A percentile compares a stretch with the other conserved stretches of the same genome.
Conservation (phyloP, 2,113 vertebrate genomes). For the Xiphophorus maculatus region DNA sequence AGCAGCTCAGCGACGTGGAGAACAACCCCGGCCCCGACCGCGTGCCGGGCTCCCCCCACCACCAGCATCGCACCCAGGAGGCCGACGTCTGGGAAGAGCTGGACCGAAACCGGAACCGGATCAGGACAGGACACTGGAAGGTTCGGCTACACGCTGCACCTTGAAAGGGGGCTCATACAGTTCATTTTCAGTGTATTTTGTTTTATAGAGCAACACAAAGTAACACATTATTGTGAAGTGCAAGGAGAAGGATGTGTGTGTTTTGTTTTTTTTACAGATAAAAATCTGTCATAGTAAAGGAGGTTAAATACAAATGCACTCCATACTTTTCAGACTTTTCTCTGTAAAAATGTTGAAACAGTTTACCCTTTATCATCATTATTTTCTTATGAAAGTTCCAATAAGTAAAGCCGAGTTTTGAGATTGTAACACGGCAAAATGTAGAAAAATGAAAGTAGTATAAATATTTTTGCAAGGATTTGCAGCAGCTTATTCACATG, state of each 20-base stretch:
- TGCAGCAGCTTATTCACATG: neutral
- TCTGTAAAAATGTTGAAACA: no score
- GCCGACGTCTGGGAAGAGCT: conserved; percentile 97
- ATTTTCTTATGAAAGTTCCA: no score
- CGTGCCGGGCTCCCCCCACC: conserved; percentile 83
- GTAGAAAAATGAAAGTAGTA: no score
- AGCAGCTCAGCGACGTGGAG: conserved; percentile 96
- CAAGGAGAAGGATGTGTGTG: no score
- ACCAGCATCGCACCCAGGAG: conserved; percentile 86
- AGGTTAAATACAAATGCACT: no score
- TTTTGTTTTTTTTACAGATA: neutral
- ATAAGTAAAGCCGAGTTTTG: neutral
- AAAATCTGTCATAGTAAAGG: neutral
- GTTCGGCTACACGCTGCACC: conserved; percentile 57
- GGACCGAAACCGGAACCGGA: conserved; percentile 93
- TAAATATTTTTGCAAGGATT: neutral
- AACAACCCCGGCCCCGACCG: conserved; percentile 88
- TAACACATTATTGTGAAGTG: neutral
- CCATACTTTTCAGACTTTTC: no score
- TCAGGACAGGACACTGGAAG: conserved; percentile 87
- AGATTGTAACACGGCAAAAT: neutral
- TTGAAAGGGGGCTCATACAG: neutral
- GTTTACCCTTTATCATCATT: no score
- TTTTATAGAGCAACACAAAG: neutral
- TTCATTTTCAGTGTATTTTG: neutral